Percentiles rank a stretch among this genome's conserved stretches.
These are phyloP conservation scores for Brachionus angularis DNA, from an alignment of 1,140 invertebrate genomes.

Conservation along the genomic window DNA sequence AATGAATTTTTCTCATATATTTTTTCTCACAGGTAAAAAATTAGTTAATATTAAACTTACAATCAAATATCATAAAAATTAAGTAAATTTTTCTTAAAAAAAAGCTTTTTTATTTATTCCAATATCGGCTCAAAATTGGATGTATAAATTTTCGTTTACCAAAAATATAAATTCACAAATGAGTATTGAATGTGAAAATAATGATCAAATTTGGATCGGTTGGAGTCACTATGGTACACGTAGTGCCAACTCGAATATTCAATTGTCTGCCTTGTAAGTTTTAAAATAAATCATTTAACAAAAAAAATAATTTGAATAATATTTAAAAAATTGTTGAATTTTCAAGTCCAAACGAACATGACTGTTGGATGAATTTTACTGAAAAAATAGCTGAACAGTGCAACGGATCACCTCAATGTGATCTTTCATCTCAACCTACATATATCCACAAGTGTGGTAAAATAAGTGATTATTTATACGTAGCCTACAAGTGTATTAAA, in stretches of 20 bases:
- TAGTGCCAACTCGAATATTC: not conserved
- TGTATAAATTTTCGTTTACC: slow-evolving; percentile 29
- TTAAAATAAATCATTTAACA: not conserved
- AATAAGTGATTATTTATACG: slow-evolving; percentile 17
- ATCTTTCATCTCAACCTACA: not conserved
- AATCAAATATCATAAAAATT: too few species aligned
- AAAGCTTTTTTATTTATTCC: too few species aligned
- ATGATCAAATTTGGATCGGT: slow-evolving; percentile 37
- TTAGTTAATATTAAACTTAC: too few species aligned
- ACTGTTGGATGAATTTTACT: slow-evolving; percentile 43
- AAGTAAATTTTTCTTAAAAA: too few species aligned
- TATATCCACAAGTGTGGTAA: slow-evolving; percentile 42
- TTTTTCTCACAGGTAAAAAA: too few species aligned
- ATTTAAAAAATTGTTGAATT: not conserved
- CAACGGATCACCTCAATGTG: slow-evolving; percentile 29
- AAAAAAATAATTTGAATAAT: not conserved
- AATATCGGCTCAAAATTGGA: slow-evolving; percentile 14
- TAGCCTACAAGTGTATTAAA: slow-evolving; percentile 40
- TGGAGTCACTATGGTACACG: slow-evolving; percentile 38
- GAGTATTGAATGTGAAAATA: slow-evolving; percentile 8
- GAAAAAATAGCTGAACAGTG: slow-evolving; percentile 44
- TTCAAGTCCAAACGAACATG: not conserved
- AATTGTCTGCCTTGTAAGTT: not conserved
- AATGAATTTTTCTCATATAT: too few species aligned
- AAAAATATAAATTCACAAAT: slow-evolving; percentile 17